A percentile compares a stretch with the other conserved stretches of the same genome.
phyloP scores from a whole-genome alignment of 2,113 vertebrate genomes.

The Percopsis transmontana region DNA sequence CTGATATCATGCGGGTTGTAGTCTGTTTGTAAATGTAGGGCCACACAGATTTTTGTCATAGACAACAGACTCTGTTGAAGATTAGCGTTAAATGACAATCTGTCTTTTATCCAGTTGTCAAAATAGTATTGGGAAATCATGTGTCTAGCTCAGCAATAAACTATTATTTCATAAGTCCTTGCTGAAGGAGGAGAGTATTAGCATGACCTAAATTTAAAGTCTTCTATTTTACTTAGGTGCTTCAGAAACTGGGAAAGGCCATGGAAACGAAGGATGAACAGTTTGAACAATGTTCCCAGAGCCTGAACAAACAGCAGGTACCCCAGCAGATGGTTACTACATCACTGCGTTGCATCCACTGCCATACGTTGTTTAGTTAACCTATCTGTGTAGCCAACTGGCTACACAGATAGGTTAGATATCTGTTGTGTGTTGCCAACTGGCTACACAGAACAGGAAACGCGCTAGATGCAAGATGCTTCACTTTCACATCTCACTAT shows the following conservation, averaged over 20 bases:
- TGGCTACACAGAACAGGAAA: constrained; percentile 53
- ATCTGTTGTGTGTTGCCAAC: too few species aligned
- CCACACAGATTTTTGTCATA: too few species aligned
- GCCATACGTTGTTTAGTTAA: background rate
- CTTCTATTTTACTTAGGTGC: constrained; percentile 77
- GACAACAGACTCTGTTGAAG: background rate
- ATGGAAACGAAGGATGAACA: constrained; percentile 96
- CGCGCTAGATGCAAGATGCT: background rate
- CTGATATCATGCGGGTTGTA: too few species aligned
- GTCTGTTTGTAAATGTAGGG: too few species aligned
- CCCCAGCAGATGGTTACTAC: background rate
- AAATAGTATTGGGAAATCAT: background rate
- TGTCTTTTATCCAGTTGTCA: background rate
- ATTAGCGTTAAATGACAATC: background rate
- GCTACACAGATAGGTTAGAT: too few species aligned
- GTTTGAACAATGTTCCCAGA: constrained; percentile 87
- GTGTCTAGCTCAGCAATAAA: background rate
- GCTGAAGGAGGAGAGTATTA: too few species aligned
- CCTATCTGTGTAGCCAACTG: too few species aligned
- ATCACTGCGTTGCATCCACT: background rate
- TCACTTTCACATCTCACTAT: constrained; percentile 4
- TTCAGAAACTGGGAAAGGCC: constrained; percentile 95
- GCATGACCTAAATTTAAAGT: background rate
- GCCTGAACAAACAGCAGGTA: constrained; percentile 95
- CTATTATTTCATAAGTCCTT: background rate